A percentile compares a stretch with the other conserved stretches of the same genome.
phyloP scores from a whole-genome alignment of 2,113 vertebrate species.

The Aphyosemion australe region DNA sequence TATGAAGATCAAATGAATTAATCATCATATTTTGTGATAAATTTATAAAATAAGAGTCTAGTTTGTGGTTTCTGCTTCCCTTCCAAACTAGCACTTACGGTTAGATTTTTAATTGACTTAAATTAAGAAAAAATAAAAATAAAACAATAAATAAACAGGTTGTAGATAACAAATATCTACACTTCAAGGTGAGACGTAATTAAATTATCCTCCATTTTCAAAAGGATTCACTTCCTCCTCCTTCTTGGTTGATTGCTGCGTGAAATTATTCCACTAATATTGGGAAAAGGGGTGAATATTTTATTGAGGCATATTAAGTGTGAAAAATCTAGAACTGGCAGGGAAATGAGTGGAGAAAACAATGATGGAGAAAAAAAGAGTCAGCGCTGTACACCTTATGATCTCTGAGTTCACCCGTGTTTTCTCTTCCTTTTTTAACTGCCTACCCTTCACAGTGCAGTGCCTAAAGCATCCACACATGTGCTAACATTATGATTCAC shows the following conservation, averaged over 20 bases:
- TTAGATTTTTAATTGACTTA: too few species aligned
- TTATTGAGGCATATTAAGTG: constrained; percentile 24
- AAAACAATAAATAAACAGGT: not conserved
- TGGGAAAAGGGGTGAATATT: constrained; percentile 47
- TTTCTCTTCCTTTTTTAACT: constrained; percentile 48
- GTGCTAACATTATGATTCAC: constrained; percentile 69
- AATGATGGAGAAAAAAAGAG: constrained; percentile 63
- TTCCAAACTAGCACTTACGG: too few species aligned
- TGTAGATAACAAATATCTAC: not conserved
- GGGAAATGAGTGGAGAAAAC: constrained; percentile 66
- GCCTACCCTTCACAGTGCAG: constrained; percentile 50
- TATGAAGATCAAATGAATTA: too few species aligned
- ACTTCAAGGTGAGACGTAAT: constrained; percentile 37
- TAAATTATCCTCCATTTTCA: too few species aligned
- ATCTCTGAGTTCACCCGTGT: constrained; percentile 57
- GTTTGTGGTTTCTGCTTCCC: too few species aligned
- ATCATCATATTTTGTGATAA: too few species aligned
- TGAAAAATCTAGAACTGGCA: constrained; percentile 52
- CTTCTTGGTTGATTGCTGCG: constrained; percentile 21
- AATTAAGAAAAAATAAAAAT: too few species aligned
- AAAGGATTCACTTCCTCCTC: not conserved
- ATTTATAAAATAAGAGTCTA: too few species aligned
- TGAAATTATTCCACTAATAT: constrained; percentile 45
- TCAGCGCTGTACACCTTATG: constrained; percentile 48
- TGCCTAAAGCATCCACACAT: constrained; percentile 69